phyloP scores from a whole-genome alignment of 2,888 invertebrate species.

The Nomada hirtipes region DNA sequence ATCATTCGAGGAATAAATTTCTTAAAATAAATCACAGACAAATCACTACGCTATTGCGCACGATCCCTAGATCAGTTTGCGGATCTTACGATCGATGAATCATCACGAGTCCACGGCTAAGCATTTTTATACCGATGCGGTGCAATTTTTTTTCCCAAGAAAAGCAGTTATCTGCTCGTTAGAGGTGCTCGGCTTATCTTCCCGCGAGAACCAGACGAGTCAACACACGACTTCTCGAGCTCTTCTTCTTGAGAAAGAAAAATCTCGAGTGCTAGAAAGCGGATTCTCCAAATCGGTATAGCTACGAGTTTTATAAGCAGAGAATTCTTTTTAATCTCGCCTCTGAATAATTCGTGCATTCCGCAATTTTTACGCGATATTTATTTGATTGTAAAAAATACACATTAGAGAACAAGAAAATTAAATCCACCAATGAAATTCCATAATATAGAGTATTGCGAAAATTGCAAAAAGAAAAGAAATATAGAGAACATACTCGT shows the following conservation, averaged over 20 bases:
- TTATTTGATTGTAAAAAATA: too few species aligned
- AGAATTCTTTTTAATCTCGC: not conserved
- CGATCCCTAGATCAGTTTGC: not conserved
- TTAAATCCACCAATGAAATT: too few species aligned
- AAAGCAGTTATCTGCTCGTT: slow-evolving; percentile 42
- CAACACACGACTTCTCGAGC: slow-evolving; percentile 25
- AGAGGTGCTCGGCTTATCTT: slow-evolving; percentile 40
- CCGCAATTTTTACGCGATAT: too few species aligned
- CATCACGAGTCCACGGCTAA: not conserved
- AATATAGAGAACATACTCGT: too few species aligned
- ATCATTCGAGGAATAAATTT: not conserved
- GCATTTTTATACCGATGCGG: not conserved
- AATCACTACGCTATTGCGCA: not conserved
- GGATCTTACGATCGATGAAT: slow-evolving; percentile 7
- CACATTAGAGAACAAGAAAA: too few species aligned
- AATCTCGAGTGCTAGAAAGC: slow-evolving; percentile 15
- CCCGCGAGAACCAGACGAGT: slow-evolving; percentile 36
- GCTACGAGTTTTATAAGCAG: not conserved
- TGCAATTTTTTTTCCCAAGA: slow-evolving; percentile 37
- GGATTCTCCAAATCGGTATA: not conserved
- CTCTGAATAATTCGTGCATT: not conserved
- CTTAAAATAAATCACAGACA: not conserved
- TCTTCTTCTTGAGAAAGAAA: not conserved
- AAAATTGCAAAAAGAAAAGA: too few species aligned
- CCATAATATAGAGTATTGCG: too few species aligned